Evolutionary conservation across 2,797 vertebrate genomes (phyloP).

Genomic region (Ficedula albicollis): DNA sequence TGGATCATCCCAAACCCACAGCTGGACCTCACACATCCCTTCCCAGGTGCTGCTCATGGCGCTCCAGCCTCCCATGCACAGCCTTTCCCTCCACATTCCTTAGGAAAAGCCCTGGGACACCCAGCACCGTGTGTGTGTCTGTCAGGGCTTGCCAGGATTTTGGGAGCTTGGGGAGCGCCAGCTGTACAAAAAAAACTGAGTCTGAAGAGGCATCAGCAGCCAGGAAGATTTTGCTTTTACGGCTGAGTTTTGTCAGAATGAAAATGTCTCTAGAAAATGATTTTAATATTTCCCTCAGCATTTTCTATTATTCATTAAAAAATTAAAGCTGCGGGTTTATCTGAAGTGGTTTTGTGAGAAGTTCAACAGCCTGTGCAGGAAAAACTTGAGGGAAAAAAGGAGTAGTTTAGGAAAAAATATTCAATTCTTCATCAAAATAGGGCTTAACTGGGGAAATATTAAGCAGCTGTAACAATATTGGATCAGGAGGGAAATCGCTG

Average conservation of each 20-base stretch:
- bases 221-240: not conserved
- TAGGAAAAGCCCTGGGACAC: not conserved
- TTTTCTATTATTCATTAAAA: conserved; percentile 18
- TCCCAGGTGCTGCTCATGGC: fast-evolving
- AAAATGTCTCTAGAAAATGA: not conserved
- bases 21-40: not conserved
- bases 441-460: conserved; percentile 53
- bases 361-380: not conserved
- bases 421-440: conserved; percentile 43
- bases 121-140: not conserved
- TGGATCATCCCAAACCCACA: not conserved
- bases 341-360: not conserved
- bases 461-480: conserved; percentile 38
- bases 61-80: not conserved
- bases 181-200: not conserved
- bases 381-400: not conserved
- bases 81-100: not conserved
- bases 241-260: not conserved
- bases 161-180: not conserved
- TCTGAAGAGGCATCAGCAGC: not conserved
- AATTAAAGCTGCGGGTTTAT: not conserved
- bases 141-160: not conserved
- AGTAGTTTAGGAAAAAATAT: conserved; percentile 20
- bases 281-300: conserved; percentile 27
- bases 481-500: conserved; percentile 47